Evolutionary conservation across 2,888 invertebrate genomes (phyloP).

Genomic region (Silvanus unidentatus): DNA sequence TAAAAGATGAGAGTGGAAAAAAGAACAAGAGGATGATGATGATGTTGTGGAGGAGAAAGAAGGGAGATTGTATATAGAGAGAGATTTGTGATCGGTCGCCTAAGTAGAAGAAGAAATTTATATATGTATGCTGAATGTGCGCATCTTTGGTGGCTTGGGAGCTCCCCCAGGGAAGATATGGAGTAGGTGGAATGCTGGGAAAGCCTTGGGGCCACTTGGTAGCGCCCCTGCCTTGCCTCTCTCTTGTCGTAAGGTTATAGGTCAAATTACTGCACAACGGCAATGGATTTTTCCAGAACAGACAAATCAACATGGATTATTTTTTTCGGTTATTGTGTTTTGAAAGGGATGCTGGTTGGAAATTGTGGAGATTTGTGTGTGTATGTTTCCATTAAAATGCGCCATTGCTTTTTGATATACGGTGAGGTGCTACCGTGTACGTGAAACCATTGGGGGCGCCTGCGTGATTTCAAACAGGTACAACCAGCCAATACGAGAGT

Average conservation of each 20-base stretch:
- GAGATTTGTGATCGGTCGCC: too few species aligned
- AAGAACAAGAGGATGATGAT: too few species aligned
- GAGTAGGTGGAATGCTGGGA: constrained; percentile 37
- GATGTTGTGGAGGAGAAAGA: too few species aligned
- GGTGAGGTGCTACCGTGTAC: constrained; percentile 21
- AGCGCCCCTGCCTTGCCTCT: constrained; percentile 30
- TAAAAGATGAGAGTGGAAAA: too few species aligned
- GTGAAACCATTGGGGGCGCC: constrained; percentile 16
- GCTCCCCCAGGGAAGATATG: constrained; percentile 28
- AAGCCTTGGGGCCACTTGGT: constrained; percentile 32
- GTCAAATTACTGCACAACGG: constrained; percentile 18
- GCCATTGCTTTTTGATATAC: constrained; percentile 14
- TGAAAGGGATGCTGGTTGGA: too few species aligned
- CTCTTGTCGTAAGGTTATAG: constrained; percentile 20
- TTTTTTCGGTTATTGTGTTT: too few species aligned
- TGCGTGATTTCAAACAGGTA: too few species aligned
- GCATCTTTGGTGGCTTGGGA: constrained; percentile 25
- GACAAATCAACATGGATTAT: neutral
- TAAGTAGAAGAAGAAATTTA: too few species aligned
- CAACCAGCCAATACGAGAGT: constrained; percentile 18
- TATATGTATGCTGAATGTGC: constrained; percentile 10
- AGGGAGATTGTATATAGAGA: too few species aligned
- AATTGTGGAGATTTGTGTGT: too few species aligned
- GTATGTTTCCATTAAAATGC: too few species aligned
- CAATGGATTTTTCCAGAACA: constrained; percentile 16